Conservation (phyloP, 2,113 vertebrate genomes). For the Zosterops hypoxanthus region DNA sequence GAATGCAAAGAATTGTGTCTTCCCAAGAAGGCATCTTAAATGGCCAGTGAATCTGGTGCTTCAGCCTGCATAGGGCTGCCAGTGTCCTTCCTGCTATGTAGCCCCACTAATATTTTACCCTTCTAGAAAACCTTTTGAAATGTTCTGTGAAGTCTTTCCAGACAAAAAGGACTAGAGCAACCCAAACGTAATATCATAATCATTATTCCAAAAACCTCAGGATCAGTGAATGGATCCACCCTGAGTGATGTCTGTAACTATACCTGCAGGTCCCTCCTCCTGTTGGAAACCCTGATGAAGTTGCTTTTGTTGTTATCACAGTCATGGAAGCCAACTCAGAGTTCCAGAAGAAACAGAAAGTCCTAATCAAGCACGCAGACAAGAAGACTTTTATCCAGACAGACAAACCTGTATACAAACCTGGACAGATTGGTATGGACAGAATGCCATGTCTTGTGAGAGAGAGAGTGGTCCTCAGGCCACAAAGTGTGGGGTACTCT, state of each 20-base stretch:
- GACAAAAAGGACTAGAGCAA: background rate
- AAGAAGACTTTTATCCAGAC: constrained; percentile 61
- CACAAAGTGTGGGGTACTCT: background rate
- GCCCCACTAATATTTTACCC: background rate
- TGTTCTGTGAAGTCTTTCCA: background rate
- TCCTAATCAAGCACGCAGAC: constrained; percentile 27
- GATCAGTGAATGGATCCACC: background rate
- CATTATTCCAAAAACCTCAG: accelerated
- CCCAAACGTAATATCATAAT: background rate
- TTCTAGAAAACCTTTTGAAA: background rate
- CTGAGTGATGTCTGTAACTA: background rate
- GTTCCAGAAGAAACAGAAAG: constrained; percentile 51
- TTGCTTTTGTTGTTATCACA: constrained; percentile 44
- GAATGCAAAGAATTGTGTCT: background rate
- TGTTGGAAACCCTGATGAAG: constrained; percentile 23
- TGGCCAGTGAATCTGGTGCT: background rate
- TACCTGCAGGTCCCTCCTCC: constrained; percentile 48
- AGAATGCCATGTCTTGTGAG: background rate
- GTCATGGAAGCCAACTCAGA: constrained; percentile 13
- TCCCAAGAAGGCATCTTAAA: background rate
- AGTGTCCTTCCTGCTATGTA: background rate
- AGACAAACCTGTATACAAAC: constrained; percentile 63
- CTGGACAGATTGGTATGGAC: constrained; percentile 57
- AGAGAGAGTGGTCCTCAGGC: background rate
- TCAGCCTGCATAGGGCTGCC: background rate